These are phyloP conservation scores for Orbicella faveolata DNA, from an alignment of 64 coral and sea anemone genomes.

Conservation along the genomic window DNA sequence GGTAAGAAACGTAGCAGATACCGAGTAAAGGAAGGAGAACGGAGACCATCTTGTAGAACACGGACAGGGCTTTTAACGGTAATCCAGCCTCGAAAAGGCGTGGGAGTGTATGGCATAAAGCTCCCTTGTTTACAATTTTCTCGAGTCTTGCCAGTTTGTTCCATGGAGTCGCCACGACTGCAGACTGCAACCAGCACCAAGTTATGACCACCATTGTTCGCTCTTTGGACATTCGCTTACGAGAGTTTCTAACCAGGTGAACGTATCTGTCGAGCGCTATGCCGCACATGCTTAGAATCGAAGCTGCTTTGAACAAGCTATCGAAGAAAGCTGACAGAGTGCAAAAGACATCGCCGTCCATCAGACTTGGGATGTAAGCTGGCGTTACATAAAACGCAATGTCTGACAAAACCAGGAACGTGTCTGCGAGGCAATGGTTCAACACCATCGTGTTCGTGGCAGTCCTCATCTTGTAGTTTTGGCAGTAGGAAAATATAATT, in stretches of 20 bases:
- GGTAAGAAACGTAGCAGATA: conserved; percentile 50
- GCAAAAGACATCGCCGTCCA: conserved; percentile 20
- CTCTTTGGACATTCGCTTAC: conserved; percentile 39
- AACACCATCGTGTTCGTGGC: conserved; percentile 72
- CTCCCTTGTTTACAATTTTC: background rate
- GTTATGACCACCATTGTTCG: conserved; percentile 28
- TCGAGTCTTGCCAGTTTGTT: background rate
- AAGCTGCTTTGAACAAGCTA: conserved; percentile 52
- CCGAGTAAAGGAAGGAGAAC: conserved; percentile 43
- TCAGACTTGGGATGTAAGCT: conserved; percentile 11
- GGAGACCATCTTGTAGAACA: conserved; percentile 41
- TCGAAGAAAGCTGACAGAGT: conserved; percentile 47
- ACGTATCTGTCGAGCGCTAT: conserved; percentile 72
- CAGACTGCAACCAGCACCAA: conserved; percentile 62
- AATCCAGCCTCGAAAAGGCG: conserved; percentile 40
- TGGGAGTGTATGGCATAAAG: conserved; percentile 26
- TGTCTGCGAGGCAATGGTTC: conserved; percentile 73
- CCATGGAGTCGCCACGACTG: conserved; percentile 55
- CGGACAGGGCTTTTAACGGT: conserved; percentile 4
- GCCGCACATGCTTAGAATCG: conserved; percentile 62
- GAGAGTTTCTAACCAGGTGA: conserved; percentile 44
- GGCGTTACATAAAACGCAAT: conserved; percentile 49
- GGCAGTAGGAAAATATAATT: conserved; percentile 55
- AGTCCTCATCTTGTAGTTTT: conserved; percentile 86
- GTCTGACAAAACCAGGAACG: conserved; percentile 52